phyloP scores from a whole-genome alignment of 2,113 vertebrate genomes.

The Cervus canadensis region DNA sequence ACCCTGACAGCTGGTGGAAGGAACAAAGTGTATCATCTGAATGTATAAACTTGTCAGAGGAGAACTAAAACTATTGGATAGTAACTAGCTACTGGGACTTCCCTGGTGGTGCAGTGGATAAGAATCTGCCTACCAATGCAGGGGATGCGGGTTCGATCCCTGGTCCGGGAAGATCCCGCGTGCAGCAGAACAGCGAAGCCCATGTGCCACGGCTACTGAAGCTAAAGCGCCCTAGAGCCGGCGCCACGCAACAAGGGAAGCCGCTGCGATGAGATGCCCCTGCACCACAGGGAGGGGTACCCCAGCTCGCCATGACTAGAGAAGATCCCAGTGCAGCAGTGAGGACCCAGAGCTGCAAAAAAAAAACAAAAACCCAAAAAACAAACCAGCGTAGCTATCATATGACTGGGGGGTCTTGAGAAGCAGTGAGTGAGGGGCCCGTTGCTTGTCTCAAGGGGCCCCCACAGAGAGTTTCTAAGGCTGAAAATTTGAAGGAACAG shows the following conservation, averaged over 20 bases:
- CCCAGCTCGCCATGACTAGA: background rate
- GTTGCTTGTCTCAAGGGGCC: rapidly evolving
- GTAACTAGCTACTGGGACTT: background rate
- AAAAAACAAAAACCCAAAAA: background rate
- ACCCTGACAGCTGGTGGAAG: background rate
- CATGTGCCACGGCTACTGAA: background rate
- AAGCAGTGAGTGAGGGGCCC: background rate
- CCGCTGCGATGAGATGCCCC: rapidly evolving
- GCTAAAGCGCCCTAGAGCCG: background rate
- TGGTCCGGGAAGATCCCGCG: background rate
- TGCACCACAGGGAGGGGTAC: background rate
- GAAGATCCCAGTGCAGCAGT: background rate
- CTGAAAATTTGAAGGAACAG: background rate
- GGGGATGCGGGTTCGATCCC: background rate
- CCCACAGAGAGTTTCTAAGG: background rate
- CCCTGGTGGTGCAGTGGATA: background rate
- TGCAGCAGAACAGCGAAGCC: background rate
- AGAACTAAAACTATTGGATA: background rate
- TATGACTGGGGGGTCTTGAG: rapidly evolving
- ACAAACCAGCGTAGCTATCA: rapidly evolving
- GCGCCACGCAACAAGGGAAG: rapidly evolving
- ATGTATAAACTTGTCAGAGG: background rate
- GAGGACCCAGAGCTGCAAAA: background rate
- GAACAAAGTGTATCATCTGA: too few relatives aligned
- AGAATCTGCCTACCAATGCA: background rate